Percentiles rank a stretch among this genome's conserved stretches.
These are phyloP conservation scores for Conomelus anceps DNA, from an alignment of 2,888 invertebrate genomes.

Conservation along the genomic window DNA sequence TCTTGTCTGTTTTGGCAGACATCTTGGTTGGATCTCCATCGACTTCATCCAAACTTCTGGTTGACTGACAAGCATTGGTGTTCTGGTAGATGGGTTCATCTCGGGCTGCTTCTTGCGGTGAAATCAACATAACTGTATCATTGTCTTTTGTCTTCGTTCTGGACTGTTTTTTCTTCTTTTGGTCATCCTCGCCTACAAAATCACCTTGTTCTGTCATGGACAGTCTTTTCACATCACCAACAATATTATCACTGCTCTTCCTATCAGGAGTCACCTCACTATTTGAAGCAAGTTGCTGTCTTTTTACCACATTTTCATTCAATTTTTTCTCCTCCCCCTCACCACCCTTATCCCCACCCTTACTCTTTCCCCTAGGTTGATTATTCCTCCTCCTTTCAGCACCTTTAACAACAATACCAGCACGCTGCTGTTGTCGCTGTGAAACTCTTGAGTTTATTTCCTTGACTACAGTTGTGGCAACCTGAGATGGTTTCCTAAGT, in stretches of 20 bases:
- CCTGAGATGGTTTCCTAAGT: conserved; percentile 42
- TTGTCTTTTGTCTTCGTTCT: background rate
- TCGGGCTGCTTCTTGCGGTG: background rate
- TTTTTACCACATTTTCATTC: conserved; percentile 1
- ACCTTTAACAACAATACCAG: conserved; percentile 28
- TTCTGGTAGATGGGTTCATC: conserved; percentile 30
- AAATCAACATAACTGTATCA: background rate
- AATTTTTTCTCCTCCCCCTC: conserved; percentile 12
- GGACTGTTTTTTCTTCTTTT: conserved; percentile 6
- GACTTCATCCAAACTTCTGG: background rate
- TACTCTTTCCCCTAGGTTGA: conserved; percentile 27
- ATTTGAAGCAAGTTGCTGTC: background rate
- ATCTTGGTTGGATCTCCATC: background rate
- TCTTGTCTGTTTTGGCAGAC: conserved; percentile 1
- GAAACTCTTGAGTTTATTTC: conserved; percentile 31
- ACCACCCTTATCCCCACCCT: conserved; percentile 18
- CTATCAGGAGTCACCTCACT: background rate
- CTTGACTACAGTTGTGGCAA: conserved; percentile 33
- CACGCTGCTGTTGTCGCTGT: conserved; percentile 23
- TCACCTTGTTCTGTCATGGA: background rate
- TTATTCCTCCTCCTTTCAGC: conserved; percentile 26
- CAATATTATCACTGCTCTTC: background rate
- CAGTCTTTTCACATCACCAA: background rate
- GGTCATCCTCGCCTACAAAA: background rate
- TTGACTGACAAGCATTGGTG: conserved; percentile 4